Evolutionary conservation across 2,888 invertebrate species (phyloP).

Genomic region (Muschampia plurimacula): DNA sequence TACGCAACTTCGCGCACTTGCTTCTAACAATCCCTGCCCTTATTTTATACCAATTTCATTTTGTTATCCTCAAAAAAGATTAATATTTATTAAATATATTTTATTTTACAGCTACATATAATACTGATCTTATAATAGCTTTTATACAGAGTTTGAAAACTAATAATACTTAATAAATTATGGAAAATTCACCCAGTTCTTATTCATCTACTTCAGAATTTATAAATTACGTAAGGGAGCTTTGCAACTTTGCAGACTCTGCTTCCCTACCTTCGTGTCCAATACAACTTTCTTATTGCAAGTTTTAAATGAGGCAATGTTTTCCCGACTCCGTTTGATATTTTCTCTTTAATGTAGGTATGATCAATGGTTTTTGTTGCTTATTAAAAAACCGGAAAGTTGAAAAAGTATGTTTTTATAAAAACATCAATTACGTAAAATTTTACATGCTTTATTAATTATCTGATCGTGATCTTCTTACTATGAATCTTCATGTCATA

Average conservation of each 20-base stretch:
- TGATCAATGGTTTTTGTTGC: neutral
- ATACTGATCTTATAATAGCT: constrained; percentile 15
- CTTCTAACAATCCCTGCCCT: constrained; percentile 14
- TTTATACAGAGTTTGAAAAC: constrained; percentile 16
- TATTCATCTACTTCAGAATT: constrained; percentile 2
- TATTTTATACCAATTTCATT: constrained; percentile 19
- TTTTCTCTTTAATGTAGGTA: neutral
- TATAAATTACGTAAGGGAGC: constrained; percentile 15
- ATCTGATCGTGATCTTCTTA: no score
- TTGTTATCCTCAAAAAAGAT: constrained; percentile 19
- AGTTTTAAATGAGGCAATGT: constrained; percentile 13
- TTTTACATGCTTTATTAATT: no score
- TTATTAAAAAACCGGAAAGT: neutral
- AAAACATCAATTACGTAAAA: no score
- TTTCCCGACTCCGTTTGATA: constrained; percentile 7
- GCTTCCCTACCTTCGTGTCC: constrained; percentile 4
- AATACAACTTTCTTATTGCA: constrained; percentile 18
- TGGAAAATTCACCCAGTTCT: constrained; percentile 10
- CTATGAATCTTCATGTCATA: no score
- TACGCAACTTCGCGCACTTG: no score
- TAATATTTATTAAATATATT: constrained; percentile 6
- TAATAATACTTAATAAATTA: constrained; percentile 10
- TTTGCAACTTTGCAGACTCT: constrained; percentile 19
- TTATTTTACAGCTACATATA: neutral
- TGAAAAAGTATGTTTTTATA: no score